These are phyloP conservation scores for Rhinopomastus cyanomelas DNA, from an alignment of 2,113 vertebrate species.

Conservation along the genomic window DNA sequence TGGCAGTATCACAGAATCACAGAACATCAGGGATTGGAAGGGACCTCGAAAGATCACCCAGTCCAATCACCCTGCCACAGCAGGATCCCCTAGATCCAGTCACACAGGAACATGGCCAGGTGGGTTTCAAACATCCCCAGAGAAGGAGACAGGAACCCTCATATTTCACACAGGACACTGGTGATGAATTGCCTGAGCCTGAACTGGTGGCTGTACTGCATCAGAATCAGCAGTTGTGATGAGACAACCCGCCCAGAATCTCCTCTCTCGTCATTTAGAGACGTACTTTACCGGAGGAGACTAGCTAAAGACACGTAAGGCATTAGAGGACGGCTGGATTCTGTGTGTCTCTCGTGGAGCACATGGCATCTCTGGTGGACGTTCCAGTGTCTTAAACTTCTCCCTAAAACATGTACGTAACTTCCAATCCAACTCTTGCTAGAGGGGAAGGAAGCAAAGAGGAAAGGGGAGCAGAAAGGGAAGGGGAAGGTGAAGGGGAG, in stretches of 20 bases:
- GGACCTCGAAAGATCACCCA: too few relatives aligned
- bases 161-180: neutral
- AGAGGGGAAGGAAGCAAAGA: neutral
- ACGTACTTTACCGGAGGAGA: neutral
- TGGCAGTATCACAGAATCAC: too few relatives aligned
- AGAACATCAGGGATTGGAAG: too few relatives aligned
- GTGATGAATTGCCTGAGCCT: neutral
- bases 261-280: neutral
- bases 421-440: neutral
- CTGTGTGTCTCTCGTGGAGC: neutral
- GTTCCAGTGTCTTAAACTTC: neutral
- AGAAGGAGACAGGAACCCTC: neutral
- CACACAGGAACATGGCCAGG: too few relatives aligned
- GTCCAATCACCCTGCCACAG: too few relatives aligned
- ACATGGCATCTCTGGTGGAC: neutral
- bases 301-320: neutral
- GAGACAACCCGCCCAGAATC: neutral
- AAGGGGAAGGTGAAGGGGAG: neutral
- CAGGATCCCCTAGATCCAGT: too few relatives aligned
- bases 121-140: too few relatives aligned
- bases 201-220: neutral
- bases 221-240: neutral
- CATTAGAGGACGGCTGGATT: neutral
- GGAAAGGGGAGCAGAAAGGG: neutral
- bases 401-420: neutral